phyloP scores from a whole-genome alignment of 2,797 vertebrate species.

The Phataginus tricuspis region DNA sequence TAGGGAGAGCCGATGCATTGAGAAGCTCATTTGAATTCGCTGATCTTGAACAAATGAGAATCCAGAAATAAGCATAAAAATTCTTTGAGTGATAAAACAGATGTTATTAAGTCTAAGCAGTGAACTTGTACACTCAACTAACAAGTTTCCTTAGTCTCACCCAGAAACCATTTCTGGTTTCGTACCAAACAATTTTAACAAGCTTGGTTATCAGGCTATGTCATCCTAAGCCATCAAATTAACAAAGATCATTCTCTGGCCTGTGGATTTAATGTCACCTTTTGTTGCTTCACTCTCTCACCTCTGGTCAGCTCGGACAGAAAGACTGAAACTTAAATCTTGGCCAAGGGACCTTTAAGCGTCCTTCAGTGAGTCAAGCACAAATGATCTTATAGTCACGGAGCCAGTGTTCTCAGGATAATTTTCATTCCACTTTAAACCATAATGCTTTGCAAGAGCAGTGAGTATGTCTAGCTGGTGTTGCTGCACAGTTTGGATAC shows the following conservation, averaged over 20 bases:
- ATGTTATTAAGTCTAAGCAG: neutral
- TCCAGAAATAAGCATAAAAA: slow-evolving; percentile 7
- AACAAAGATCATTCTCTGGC: neutral
- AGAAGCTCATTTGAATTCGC: neutral
- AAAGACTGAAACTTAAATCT: slow-evolving; percentile 33
- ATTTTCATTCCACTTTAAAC: slow-evolving; percentile 63
- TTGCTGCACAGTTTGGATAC: neutral
- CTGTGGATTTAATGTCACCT: neutral
- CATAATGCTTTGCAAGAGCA: slow-evolving; percentile 44
- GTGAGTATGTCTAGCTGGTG: neutral
- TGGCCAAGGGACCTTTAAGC: slow-evolving; percentile 15
- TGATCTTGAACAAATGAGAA: neutral
- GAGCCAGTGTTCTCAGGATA: slow-evolving; percentile 29
- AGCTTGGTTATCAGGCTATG: neutral
- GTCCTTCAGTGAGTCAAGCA: neutral
- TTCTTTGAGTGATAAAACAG: slow-evolving; percentile 47
- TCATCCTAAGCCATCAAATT: neutral
- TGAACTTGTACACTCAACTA: slow-evolving; percentile 19
- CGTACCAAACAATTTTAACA: slow-evolving; percentile 53
- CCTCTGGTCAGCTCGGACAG: neutral
- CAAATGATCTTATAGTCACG: slow-evolving; percentile 37
- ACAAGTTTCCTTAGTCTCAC: slow-evolving; percentile 32
- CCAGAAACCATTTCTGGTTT: slow-evolving; percentile 59
- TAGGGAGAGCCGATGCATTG: neutral
- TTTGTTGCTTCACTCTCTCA: neutral